Base-by-base conservation (phyloP, 2,888 invertebrate genomes). In the Parelbella ahira region DNA sequence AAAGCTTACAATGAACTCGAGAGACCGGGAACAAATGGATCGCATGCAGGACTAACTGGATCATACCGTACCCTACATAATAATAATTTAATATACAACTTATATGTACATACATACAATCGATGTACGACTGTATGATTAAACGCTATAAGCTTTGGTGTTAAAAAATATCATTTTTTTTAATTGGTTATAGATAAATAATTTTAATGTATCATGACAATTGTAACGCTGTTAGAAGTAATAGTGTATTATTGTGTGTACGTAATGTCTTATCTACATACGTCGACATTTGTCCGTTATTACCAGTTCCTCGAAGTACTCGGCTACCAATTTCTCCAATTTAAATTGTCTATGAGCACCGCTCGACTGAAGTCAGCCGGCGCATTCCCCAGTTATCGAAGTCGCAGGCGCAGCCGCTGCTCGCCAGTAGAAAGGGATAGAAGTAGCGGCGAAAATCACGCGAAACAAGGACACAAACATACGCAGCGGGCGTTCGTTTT, bases 271-370 rank as follows among this genome's bases (percentile, higher is more conserved):
- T 55, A 56, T 58, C 56, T 55, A 51, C 58, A 60, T 58, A 59
- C 55, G 52, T 54, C 55, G 56, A 60, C 58, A 58, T 62, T 69
- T 63, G 63, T 63, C 69, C 67, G 67, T 75, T 78, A 71, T 63
- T 66, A 70, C 66, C 61, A 68, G 68, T 73, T 71, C 61, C 56
- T 67, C 61, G 58, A 70, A 70, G 69, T 66, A 69, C 72, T 63
- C 55, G 57, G 61, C 73, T 75, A 78, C 79, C 78, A 84, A 86
- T 86, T 82, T 81, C 81, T 82, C 75, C 73, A 80, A 82, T 84
- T 84, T 83, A 83, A 84, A 83, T 82, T 76, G 77, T 84, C 86
- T 86, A 86, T 84, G 84, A 83, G 70, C 67, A 66, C 78, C 79
- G 75, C 67, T 65, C 74, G 77, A 76, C 78, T 86, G 83, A 84